Base-by-base conservation (phyloP, 2,113 vertebrate species). In the Crotophaga sulcirostris region DNA sequence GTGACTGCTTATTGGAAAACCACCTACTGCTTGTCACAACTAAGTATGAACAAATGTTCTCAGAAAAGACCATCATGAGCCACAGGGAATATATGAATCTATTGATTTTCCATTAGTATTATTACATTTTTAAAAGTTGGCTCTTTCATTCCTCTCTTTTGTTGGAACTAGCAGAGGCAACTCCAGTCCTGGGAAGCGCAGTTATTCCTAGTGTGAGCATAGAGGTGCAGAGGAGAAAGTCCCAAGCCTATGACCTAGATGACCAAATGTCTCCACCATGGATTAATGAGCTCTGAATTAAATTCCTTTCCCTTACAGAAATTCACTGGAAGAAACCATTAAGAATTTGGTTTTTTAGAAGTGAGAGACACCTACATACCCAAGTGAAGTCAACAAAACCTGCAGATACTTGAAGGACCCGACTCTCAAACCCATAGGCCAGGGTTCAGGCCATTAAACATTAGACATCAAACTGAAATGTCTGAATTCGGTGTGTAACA, bases 1-100 rank as follows among this genome's bases (percentile, higher is more conserved):
- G n/a, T 66, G 60, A 89, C 38, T n/a, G 75, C 62, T 91, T 40
- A 66, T 78, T 89, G 78, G 84, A 96, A 95, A 94, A 77, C 70
- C n/a, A 88, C 59, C 54, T 54, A 78, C 18, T 40, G 63, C 49
- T 90, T 83, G 63, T 89, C 3, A 2, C 34, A 59, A 47, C 81
- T 66, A 67, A 75, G 24, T 25, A 84, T 73, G 59, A 95, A 58
- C 66, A 90, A 83, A 33, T 28, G 13, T 94, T 93, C 73, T 78
- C 83, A 92, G 85, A 92, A 96, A 89, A 5, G 16, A 42, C 51
- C 40, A 81, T 93, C 44, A 44, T 0, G 16, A 86, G 64, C 69
- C 69, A 93, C 29, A 62, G 56, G 66, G 45, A 95, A 68, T 51
- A 74, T 58, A 86, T 74, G 58, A 40, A 63, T 87, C 51, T 91